phyloP scores from a whole-genome alignment of 2,113 vertebrate genomes.

The Podilymbus podiceps region DNA sequence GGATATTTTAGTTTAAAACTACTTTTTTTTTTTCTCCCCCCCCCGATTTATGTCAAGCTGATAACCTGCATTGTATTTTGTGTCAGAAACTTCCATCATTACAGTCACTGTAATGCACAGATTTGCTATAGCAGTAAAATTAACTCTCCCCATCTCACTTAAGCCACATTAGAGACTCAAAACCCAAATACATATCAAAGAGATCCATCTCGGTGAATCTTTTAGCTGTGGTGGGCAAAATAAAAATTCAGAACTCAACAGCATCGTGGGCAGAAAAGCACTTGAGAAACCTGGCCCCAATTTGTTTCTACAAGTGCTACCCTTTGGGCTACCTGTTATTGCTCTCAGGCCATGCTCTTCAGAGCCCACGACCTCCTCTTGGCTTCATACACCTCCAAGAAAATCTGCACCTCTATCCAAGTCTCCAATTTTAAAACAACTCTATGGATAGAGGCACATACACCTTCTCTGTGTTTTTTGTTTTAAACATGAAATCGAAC shows the following conservation, averaged over 20 bases:
- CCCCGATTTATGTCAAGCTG: neutral
- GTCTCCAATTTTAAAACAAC: neutral
- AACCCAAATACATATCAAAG: neutral
- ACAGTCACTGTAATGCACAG: neutral
- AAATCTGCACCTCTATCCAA: neutral
- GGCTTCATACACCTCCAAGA: neutral
- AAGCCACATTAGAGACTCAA: neutral
- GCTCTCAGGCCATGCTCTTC: neutral
- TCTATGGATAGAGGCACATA: neutral
- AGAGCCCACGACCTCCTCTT: neutral
- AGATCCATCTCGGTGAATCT: neutral
- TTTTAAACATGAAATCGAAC: neutral
- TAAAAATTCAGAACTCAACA: neutral
- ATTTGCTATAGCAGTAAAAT: neutral
- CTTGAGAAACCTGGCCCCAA: neutral
- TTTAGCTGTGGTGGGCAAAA: neutral
- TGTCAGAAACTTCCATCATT: neutral
- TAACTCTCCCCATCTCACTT: neutral
- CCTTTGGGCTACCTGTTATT: neutral
- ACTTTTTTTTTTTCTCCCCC: neutral
- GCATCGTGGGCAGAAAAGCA: neutral
- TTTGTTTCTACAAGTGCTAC: neutral
- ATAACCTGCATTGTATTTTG: neutral
- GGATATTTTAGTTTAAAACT: neutral
- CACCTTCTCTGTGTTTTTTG: neutral